Evolutionary conservation across 1,140 invertebrate genomes (phyloP).

Genomic region (Tetragnatha versicolor): DNA sequence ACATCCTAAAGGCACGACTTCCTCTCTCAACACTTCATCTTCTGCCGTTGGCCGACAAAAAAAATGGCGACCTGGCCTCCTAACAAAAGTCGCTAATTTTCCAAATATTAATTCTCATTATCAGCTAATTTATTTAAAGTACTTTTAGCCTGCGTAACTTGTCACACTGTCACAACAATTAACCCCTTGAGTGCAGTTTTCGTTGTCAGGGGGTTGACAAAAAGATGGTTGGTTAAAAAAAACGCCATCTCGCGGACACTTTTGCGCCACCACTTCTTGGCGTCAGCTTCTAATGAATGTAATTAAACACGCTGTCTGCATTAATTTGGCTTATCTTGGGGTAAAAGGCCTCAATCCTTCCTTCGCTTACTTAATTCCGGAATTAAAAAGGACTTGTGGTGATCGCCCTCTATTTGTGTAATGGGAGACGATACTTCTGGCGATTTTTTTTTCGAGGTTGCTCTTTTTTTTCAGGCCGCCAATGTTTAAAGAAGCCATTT

Average conservation of each 20-base stretch:
- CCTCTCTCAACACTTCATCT: neutral
- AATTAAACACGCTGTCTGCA: slow-evolving; percentile 51
- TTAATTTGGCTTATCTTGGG: slow-evolving; percentile 51
- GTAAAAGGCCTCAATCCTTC: slow-evolving; percentile 46
- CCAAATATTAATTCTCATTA: slow-evolving; percentile 56
- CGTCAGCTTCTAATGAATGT: slow-evolving; percentile 38
- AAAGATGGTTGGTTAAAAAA: neutral
- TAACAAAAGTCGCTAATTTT: slow-evolving; percentile 46
- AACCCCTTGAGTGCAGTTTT: slow-evolving; percentile 49
- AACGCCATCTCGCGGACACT: slow-evolving; percentile 19
- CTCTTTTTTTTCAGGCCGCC: neutral
- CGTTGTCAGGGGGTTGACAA: slow-evolving; percentile 31
- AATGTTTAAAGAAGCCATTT: slow-evolving; percentile 9
- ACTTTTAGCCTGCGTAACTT: slow-evolving; percentile 46
- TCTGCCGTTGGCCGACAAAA: neutral
- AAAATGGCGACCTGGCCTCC: neutral
- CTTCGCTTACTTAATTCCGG: slow-evolving; percentile 48
- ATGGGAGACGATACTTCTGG: slow-evolving; percentile 28
- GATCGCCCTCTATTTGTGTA: slow-evolving; percentile 41
- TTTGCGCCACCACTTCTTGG: slow-evolving; percentile 31
- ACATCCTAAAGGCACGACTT: too few species aligned
- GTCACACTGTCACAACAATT: slow-evolving; percentile 53
- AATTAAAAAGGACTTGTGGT: slow-evolving; percentile 47
- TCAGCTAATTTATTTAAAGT: slow-evolving; percentile 55
- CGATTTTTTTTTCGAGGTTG: slow-evolving; percentile 15